These are phyloP conservation scores for Halichoerus grypus DNA, from an alignment of 2,113 vertebrate genomes.

Conservation along the genomic window DNA sequence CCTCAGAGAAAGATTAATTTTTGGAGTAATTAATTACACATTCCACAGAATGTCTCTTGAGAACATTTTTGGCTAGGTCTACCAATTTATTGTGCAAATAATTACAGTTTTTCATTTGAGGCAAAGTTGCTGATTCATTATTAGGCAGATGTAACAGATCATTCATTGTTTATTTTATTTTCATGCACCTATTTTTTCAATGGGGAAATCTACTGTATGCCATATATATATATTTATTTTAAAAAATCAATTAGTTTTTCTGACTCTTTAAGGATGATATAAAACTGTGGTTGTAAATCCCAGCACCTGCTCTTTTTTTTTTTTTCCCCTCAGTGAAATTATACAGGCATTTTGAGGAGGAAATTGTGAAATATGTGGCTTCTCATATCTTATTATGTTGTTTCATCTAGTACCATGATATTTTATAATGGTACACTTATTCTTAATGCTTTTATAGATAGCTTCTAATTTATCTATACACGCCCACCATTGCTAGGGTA, in stretches of 20 bases:
- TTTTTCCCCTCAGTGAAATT: background rate
- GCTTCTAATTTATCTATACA: background rate
- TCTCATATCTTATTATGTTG: background rate
- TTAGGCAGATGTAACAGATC: background rate
- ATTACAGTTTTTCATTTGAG: background rate
- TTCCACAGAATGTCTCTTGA: background rate
- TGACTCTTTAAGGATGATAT: background rate
- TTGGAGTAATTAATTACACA: slow-evolving; percentile 48
- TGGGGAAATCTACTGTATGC: background rate
- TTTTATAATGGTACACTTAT: background rate
- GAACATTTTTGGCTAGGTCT: background rate
- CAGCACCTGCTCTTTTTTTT: background rate
- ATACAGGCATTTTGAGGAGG: background rate
- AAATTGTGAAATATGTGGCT: background rate
- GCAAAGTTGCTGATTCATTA: slow-evolving; percentile 46
- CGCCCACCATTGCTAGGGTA: background rate
- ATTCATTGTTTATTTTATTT: slow-evolving; percentile 41
- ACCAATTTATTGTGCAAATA: background rate
- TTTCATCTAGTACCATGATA: background rate
- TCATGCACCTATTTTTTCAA: background rate
- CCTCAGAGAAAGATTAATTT: slow-evolving; percentile 35
- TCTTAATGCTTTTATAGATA: background rate
- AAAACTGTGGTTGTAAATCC: background rate
- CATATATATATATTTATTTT: background rate
- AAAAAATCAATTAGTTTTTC: background rate